A percentile compares a stretch with the other conserved stretches of the same genome.
Conservation (phyloP, 2,888 invertebrate genomes). For the Pedicia rivosa region DNA sequence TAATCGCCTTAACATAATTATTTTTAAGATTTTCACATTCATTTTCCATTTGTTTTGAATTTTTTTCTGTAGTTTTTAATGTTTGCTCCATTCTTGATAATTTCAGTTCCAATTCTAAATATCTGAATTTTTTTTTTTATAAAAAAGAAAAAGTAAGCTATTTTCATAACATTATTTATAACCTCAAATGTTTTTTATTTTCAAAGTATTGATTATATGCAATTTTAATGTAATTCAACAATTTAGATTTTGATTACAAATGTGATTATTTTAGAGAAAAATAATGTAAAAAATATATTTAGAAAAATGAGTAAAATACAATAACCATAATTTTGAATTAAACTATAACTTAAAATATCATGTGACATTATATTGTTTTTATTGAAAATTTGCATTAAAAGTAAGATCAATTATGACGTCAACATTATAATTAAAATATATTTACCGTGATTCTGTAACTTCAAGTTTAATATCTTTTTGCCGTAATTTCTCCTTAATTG, state of each 20-base stretch:
- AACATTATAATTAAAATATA: no score
- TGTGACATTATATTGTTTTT: not conserved
- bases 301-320: not conserved
- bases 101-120: conserved; percentile 1
- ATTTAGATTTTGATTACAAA: no score
- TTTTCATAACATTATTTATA: not conserved
- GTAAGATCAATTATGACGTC: not conserved
- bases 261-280: no score
- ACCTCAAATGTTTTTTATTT: no score
- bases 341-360: not conserved
- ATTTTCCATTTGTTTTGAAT: conserved; percentile 26
- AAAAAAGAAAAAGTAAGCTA: not conserved
- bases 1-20: conserved; percentile 17
- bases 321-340: not conserved
- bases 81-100: conserved; percentile 14
- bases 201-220: no score
- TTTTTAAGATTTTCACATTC: conserved; percentile 16
- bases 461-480: conserved; percentile 6
- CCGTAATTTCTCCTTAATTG: conserved; percentile 10
- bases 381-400: not conserved
- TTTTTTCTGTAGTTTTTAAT: conserved; percentile 32
- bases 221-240: no score
- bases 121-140: not conserved
- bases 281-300: not conserved
- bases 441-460: not conserved